Percentiles rank a stretch among this genome's conserved stretches.
These are phyloP conservation scores for Myotis findleyi DNA, from an alignment of 2,797 vertebrate genomes.

Conservation along the genomic window DNA sequence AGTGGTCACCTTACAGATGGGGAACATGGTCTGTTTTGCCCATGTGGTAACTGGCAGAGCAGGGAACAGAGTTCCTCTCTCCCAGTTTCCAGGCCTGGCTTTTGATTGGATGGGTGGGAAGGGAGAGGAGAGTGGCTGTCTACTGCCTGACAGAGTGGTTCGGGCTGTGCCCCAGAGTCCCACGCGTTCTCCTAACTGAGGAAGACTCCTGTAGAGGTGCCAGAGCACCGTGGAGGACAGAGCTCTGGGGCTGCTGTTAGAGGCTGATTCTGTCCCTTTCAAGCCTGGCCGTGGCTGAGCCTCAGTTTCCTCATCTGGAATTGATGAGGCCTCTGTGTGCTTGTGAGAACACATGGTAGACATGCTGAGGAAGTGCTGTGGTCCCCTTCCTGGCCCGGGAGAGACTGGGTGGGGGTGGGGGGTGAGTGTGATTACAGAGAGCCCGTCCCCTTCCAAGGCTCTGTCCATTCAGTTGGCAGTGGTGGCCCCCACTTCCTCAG, in stretches of 20 bases:
- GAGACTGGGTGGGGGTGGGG: not conserved
- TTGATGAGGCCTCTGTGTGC: not conserved
- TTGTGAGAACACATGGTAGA: not conserved
- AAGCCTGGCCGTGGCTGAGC: not conserved
- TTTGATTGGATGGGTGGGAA: not conserved
- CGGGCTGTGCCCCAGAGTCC: not conserved
- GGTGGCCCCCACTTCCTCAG: not conserved
- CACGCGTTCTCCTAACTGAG: not conserved
- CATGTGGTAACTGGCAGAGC: accelerated
- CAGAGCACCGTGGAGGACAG: accelerated
- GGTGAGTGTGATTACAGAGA: not conserved
- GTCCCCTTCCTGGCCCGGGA: not conserved
- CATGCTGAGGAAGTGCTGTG: not conserved
- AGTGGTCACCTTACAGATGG: not conserved
- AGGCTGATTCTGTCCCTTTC: not conserved
- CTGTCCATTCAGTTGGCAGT: not conserved
- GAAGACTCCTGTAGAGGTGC: not conserved
- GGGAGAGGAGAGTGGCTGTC: no score
- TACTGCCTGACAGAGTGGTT: not conserved
- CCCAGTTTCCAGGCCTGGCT: not conserved
- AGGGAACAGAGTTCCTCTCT: not conserved
- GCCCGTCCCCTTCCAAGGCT: not conserved
- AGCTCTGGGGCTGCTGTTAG: accelerated
- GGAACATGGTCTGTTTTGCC: not conserved
- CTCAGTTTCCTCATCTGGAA: not conserved